Evolutionary conservation across 2,888 invertebrate species (phyloP).

Genomic region (Kuschelorhynchus macadamiae): DNA sequence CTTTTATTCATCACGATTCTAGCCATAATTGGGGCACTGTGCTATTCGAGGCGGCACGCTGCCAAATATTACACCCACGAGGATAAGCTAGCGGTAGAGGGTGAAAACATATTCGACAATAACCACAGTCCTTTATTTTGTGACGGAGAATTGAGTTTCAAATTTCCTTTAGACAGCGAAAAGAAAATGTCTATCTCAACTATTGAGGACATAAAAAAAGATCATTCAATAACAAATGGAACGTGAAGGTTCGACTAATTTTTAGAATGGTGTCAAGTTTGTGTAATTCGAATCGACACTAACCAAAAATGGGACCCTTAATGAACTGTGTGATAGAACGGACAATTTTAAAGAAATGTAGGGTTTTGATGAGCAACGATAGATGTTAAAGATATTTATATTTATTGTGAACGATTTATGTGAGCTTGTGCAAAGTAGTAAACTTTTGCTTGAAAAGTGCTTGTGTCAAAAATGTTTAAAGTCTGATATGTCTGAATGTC

Average conservation of each 20-base stretch:
- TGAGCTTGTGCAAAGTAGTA: slow-evolving; percentile 15
- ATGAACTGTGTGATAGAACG: slow-evolving; percentile 19
- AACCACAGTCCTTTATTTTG: slow-evolving; percentile 68
- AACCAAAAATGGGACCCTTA: slow-evolving; percentile 1
- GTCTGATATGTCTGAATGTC: background rate
- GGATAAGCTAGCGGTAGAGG: slow-evolving; percentile 72
- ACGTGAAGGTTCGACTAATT: slow-evolving; percentile 21
- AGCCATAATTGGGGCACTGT: slow-evolving; percentile 71
- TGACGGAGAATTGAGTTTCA: slow-evolving; percentile 73
- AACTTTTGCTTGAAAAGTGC: background rate
- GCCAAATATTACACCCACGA: slow-evolving; percentile 88
- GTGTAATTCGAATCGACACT: background rate
- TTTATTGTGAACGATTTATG: slow-evolving; percentile 9
- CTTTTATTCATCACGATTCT: slow-evolving; percentile 69
- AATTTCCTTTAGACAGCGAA: slow-evolving; percentile 70
- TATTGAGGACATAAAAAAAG: slow-evolving; percentile 67
- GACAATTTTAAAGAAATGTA: slow-evolving; percentile 4
- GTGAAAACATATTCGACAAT: slow-evolving; percentile 68
- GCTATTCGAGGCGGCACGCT: slow-evolving; percentile 80
- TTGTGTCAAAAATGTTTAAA: background rate
- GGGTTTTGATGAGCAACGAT: slow-evolving; percentile 16
- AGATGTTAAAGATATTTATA: slow-evolving; percentile 3
- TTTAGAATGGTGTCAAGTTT: no score
- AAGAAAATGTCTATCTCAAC: slow-evolving; percentile 67
- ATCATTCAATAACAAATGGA: slow-evolving; percentile 59